A percentile compares a stretch with the other conserved stretches of the same genome.
These are phyloP conservation scores for Shinisaurus crocodilurus DNA, from an alignment of 2,113 vertebrate genomes.

Conservation along the genomic window DNA sequence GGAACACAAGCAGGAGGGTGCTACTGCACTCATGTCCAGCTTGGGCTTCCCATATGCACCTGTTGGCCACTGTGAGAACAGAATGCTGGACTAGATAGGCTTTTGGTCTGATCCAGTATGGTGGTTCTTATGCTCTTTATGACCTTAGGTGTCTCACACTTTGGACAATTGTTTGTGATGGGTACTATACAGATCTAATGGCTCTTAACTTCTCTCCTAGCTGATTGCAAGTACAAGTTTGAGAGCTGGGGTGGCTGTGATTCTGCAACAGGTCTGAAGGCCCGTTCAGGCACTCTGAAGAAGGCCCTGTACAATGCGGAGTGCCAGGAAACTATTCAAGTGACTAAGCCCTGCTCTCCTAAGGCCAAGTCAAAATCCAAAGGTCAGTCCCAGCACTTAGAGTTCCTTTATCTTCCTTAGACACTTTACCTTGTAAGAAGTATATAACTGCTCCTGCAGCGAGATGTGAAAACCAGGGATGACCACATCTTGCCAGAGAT, in stretches of 20 bases:
- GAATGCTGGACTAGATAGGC: too few species aligned
- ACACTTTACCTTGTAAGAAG: background rate
- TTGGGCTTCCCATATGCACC: too few species aligned
- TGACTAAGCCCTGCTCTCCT: slow-evolving; percentile 91
- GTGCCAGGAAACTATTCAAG: slow-evolving; percentile 87
- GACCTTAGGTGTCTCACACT: background rate
- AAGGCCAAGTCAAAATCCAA: slow-evolving; percentile 88
- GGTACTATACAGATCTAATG: background rate
- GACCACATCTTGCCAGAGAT: background rate
- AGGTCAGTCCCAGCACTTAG: slow-evolving; percentile 76
- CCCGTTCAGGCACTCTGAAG: slow-evolving; percentile 89
- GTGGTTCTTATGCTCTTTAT: background rate
- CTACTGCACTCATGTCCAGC: too few species aligned
- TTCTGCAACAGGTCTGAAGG: slow-evolving; percentile 83
- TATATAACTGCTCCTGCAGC: background rate
- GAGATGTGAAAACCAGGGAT: background rate
- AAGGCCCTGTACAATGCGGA: slow-evolving; percentile 91
- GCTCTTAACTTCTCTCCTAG: slow-evolving; percentile 67
- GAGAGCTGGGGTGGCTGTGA: slow-evolving; percentile 90
- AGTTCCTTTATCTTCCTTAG: background rate
- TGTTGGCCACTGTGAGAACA: too few species aligned
- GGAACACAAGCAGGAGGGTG: too few species aligned
- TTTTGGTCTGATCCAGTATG: too few species aligned
- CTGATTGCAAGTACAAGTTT: slow-evolving; percentile 97
- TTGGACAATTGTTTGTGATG: fast-evolving